phyloP scores from a whole-genome alignment of 2,113 vertebrate species.

The Crypturellus undulatus region DNA sequence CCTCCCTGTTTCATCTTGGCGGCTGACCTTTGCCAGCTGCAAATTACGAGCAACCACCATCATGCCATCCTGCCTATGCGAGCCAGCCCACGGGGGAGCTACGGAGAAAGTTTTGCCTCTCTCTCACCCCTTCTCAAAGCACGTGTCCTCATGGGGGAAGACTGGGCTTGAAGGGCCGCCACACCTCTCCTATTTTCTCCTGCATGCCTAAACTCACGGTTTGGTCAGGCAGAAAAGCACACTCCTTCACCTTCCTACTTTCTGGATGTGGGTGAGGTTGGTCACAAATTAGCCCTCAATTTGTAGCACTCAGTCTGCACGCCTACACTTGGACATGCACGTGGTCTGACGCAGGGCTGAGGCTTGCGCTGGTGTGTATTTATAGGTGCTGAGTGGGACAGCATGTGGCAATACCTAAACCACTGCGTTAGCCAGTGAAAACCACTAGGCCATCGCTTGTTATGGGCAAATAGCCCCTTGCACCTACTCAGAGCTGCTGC shows the following conservation, averaged over 20 bases:
- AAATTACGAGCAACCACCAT: background rate
- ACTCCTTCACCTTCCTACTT: background rate
- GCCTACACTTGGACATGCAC: background rate
- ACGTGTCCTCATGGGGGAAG: background rate
- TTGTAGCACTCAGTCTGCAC: background rate
- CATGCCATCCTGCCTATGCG: conserved; percentile 3
- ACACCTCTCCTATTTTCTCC: background rate
- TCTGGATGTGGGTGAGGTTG: background rate
- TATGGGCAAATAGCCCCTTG: background rate
- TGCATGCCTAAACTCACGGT: background rate
- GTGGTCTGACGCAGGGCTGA: background rate
- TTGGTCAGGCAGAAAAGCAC: background rate
- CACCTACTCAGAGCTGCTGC: background rate
- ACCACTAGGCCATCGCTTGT: background rate
- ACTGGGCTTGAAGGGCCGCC: background rate
- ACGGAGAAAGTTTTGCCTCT: background rate
- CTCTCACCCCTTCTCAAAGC: conserved; percentile 7
- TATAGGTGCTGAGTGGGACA: background rate
- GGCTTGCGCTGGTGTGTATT: background rate
- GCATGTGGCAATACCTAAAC: background rate
- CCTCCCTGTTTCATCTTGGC: conserved; percentile 23
- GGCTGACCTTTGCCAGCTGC: conserved; percentile 59
- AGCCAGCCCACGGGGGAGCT: background rate
- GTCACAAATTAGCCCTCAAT: background rate
- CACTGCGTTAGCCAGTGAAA: background rate